Conservation (phyloP, 2,888 invertebrate species). For the Dendrolimus houi region DNA sequence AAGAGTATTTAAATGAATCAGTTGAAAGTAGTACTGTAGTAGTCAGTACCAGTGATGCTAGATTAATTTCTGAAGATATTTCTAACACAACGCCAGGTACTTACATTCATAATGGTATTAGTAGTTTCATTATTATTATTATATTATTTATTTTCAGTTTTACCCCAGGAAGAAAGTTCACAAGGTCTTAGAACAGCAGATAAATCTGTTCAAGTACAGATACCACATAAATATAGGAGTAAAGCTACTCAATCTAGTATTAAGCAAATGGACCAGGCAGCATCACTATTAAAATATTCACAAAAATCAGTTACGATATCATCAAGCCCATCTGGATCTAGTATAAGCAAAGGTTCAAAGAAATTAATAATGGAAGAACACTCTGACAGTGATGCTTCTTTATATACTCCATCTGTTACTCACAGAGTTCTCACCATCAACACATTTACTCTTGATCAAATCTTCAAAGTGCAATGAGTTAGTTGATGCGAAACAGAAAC, state of each 20-base stretch:
- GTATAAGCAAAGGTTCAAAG: too few relatives aligned
- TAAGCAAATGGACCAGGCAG: conserved; percentile 7
- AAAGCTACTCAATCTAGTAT: conserved; percentile 12
- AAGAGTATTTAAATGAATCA: neutral
- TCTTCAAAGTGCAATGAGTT: too few relatives aligned
- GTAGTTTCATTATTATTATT: neutral
- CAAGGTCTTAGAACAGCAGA: conserved; percentile 1
- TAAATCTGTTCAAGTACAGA: conserved; percentile 10
- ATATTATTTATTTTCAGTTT: neutral
- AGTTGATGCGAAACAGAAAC: too few relatives aligned
- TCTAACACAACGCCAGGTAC: neutral
- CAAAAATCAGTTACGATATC: conserved; percentile 7
- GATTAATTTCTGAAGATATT: neutral
- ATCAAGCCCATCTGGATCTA: too few relatives aligned
- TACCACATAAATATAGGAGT: conserved; percentile 13
- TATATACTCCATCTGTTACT: too few relatives aligned
- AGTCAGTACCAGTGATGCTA: too few relatives aligned
- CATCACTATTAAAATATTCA: conserved; percentile 10
- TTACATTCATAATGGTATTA: neutral
- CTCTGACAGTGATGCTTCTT: too few relatives aligned
- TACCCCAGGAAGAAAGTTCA: neutral
- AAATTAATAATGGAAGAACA: too few relatives aligned
- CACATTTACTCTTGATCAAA: too few relatives aligned
- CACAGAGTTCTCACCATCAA: too few relatives aligned
- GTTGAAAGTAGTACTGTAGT: too few relatives aligned